A percentile compares a stretch with the other conserved stretches of the same genome.
These are phyloP conservation scores for Meriones unguiculatus DNA, from an alignment of 2,113 vertebrate genomes.

Conservation along the genomic window DNA sequence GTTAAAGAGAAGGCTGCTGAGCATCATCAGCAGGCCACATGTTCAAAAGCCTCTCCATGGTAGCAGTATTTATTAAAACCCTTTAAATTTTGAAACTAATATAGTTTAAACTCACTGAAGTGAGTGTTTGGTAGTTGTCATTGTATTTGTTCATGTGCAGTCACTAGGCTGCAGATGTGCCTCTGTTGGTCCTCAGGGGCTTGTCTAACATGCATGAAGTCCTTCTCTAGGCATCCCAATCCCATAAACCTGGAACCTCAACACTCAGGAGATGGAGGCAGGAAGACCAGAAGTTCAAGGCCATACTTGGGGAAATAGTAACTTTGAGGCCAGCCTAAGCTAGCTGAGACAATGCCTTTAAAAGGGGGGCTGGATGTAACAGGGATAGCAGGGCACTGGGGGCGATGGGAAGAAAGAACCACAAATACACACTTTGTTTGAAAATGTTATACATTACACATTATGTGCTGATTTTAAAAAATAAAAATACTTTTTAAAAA, in stretches of 20 bases:
- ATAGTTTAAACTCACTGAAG: neutral
- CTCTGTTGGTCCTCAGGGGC: neutral
- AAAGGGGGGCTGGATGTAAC: neutral
- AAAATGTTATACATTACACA: neutral
- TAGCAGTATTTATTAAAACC: neutral
- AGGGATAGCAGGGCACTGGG: neutral
- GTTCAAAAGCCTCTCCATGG: neutral
- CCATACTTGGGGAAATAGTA: neutral
- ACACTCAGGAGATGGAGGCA: neutral
- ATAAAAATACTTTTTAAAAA: too few relatives aligned
- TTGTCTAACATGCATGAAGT: neutral
- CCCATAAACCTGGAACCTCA: neutral
- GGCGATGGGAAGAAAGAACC: neutral
- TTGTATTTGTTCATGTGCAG: neutral
- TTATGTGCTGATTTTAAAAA: neutral
- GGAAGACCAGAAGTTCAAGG: too few relatives aligned
- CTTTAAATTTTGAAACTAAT: conserved; percentile 1
- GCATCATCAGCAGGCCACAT: neutral
- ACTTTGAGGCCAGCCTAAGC: neutral
- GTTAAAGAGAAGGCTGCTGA: neutral
- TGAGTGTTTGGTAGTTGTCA: neutral
- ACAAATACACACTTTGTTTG: neutral
- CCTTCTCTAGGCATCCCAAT: too few relatives aligned
- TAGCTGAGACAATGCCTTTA: neutral
- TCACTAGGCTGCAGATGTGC: neutral